A percentile compares a stretch with the other conserved stretches of the same genome.
phyloP scores from a whole-genome alignment of 1,140 invertebrate species.

The Asobara japonica region DNA sequence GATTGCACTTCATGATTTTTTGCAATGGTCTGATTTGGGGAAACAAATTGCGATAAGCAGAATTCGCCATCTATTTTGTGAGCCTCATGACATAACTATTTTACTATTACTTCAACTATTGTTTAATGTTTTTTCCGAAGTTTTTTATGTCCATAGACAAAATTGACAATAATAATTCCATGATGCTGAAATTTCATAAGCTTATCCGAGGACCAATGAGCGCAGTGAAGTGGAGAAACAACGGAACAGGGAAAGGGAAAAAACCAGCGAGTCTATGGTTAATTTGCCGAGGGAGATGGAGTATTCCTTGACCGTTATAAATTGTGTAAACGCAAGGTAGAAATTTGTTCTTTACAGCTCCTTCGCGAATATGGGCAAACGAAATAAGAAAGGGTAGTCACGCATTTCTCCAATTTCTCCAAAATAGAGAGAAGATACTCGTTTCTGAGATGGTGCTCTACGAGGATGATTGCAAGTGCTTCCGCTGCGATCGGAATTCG shows the following conservation, averaged over 20 bases:
- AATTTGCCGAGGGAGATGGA: background rate
- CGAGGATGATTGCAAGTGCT: conserved; percentile 1
- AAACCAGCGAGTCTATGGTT: background rate
- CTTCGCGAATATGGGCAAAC: conserved; percentile 19
- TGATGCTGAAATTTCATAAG: too few species aligned
- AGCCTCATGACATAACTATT: too few species aligned
- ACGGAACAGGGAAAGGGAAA: background rate
- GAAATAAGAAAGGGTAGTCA: conserved; percentile 30
- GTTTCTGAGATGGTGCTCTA: background rate
- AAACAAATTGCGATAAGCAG: too few species aligned
- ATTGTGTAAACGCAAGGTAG: conserved; percentile 1
- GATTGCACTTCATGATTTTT: too few species aligned
- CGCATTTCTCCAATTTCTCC: conserved; percentile 31
- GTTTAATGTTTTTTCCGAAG: too few species aligned
- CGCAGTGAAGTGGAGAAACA: too few species aligned
- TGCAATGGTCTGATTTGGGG: too few species aligned
- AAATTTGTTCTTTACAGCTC: background rate
- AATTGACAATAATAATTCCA: too few species aligned
- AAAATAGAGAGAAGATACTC: conserved; percentile 18
- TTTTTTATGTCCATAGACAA: too few species aligned
- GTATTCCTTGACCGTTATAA: background rate
- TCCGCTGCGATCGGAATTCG: conserved; percentile 26
- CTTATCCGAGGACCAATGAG: too few species aligned
- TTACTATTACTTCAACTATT: too few species aligned
- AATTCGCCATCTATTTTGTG: too few species aligned